Evolutionary conservation across 2,797 vertebrate genomes (phyloP).

Genomic region (Pseudochromis fuscus): DNA sequence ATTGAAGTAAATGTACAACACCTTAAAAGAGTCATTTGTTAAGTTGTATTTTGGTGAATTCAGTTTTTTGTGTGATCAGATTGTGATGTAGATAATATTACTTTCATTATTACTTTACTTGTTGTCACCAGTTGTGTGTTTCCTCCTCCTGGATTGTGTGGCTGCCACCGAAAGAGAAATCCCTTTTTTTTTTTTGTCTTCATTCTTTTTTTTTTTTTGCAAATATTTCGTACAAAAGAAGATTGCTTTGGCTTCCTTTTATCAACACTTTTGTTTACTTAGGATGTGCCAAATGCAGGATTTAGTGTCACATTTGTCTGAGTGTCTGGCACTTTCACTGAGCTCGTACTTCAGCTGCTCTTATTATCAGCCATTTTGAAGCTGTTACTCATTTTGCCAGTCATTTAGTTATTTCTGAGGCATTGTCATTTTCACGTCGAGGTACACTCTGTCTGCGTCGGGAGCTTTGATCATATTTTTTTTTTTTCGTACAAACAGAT

Average conservation of each 20-base stretch:
- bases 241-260: conserved; percentile 65
- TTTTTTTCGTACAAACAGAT: conserved; percentile 59
- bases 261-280: conserved; percentile 78
- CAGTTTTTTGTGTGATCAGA: conserved; percentile 2
- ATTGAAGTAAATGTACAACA: background rate
- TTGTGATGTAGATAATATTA: conserved; percentile 25
- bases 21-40: conserved; percentile 5
- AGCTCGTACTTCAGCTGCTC: conserved; percentile 63
- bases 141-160: conserved; percentile 8
- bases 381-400: conserved; percentile 71
- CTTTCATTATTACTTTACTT: conserved; percentile 25
- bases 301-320: conserved; percentile 80
- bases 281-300: conserved; percentile 73
- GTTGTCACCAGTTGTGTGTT: conserved; percentile 7
- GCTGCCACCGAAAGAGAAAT: conserved; percentile 30
- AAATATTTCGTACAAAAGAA: conserved; percentile 57
- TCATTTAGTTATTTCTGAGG: conserved; percentile 72
- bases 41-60: conserved; percentile 39
- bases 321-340: conserved; percentile 71
- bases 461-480: conserved; percentile 72
- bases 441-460: conserved; percentile 40
- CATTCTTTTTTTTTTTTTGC: conserved; percentile 8
- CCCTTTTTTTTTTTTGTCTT: background rate
- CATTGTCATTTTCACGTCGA: conserved; percentile 45
- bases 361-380: conserved; percentile 76